Base-by-base conservation (phyloP, 2,888 invertebrate species). In the Anarsia innoxiella region DNA sequence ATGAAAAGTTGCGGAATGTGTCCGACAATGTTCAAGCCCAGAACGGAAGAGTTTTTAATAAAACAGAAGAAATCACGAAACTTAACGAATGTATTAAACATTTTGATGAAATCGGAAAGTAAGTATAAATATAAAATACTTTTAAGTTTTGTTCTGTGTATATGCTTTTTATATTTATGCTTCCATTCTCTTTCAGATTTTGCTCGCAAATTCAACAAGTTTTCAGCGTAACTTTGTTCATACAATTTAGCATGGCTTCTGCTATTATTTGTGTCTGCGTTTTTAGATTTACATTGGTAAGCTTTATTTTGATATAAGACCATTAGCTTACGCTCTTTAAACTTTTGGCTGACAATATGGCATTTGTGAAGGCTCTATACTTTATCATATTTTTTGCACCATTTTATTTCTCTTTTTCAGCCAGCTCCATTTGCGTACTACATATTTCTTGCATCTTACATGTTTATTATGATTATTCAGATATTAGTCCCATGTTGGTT, bases 401-500 rank as follows among this genome's bases (percentile, higher is more conserved):
- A 19, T 6, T 5, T 19, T 48, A 19, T 19, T 19, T 19, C 6
- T 19, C 6, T 19, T 19, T 63, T 64, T 19, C 39, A 78, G 78
- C 66, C 72, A 1, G 70, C 72, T 8, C 46, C 65, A 0, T 30
- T 44, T 2, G 45, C 56, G 6, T 77, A 73, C 42, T 73, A 55
- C 31, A 46, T 75, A 36, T 79, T 76, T 44, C 51, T 79, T 1
- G 51, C 50, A 1, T 57, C 63, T 6, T 79, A 76, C 30, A 59
- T 68, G 43, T 44, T 45, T 23, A 44, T 66, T 1, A 71, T 78
- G 71, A 45, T 65, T 1, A 28, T 63, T 9, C 65, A 68, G 56
- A 71, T 77, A 29, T 37, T 74, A 42, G 55, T 73, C 1, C 77
- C 76, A 1, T 72, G 75, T 39, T 77, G 66, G 68, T 70, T 67